phyloP scores from a whole-genome alignment of 2,888 invertebrate genomes.

The Ormyrus labotus region DNA sequence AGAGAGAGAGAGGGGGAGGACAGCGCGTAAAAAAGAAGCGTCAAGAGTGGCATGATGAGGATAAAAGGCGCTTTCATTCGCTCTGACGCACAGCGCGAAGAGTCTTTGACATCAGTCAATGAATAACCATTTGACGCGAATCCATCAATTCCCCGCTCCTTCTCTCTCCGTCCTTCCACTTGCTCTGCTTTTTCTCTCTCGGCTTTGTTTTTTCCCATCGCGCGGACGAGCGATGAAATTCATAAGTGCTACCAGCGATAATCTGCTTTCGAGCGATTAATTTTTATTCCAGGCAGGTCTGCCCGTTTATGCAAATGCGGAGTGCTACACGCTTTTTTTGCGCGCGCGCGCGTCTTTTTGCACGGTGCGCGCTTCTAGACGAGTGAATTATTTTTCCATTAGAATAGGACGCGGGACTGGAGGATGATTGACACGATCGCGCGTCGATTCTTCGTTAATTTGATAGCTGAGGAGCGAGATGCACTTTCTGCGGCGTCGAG shows the following conservation, averaged over 20 bases:
- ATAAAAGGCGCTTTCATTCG: conserved; percentile 57
- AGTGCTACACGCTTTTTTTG: too few relatives aligned
- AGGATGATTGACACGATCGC: too few relatives aligned
- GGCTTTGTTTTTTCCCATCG: conserved; percentile 26
- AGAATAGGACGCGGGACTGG: too few relatives aligned
- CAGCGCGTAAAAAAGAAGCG: conserved; percentile 32
- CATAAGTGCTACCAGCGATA: conserved; percentile 52
- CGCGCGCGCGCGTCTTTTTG: too few relatives aligned
- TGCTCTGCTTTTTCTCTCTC: conserved; percentile 19
- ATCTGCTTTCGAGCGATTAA: conserved; percentile 18
- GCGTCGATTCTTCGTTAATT: too few relatives aligned
- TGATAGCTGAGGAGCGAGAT: too few relatives aligned
- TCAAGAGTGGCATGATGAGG: conserved; percentile 47
- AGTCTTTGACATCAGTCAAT: conserved; percentile 48
- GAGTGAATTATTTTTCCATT: too few relatives aligned
- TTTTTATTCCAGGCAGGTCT: neutral
- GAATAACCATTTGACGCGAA: conserved; percentile 55
- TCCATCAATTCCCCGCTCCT: conserved; percentile 47
- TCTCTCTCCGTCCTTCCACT: conserved; percentile 19
- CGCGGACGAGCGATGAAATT: conserved; percentile 40
- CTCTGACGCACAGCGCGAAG: conserved; percentile 3
- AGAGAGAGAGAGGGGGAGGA: conserved; percentile 14
- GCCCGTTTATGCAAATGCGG: too few relatives aligned
- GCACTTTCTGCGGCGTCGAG: too few relatives aligned
- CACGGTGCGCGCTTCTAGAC: too few relatives aligned